Evolutionary conservation across 2,888 invertebrate species (phyloP).

Genomic region (Philereme transversata): DNA sequence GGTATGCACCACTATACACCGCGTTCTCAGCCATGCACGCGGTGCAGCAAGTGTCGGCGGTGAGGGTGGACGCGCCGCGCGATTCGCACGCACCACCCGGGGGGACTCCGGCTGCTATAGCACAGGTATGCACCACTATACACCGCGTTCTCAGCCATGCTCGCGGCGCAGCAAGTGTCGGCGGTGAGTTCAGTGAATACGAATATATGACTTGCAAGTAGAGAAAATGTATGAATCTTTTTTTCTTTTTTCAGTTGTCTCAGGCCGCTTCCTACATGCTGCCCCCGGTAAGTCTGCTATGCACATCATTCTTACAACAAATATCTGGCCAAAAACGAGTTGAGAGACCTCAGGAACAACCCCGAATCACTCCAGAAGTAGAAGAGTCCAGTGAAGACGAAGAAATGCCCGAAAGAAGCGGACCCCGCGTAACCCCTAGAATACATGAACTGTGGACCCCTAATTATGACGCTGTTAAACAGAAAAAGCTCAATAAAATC

Average conservation of each 20-base stretch:
- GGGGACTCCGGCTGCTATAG: too few relatives aligned
- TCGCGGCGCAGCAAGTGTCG: conserved; percentile 10
- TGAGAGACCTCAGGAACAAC: conserved; percentile 46
- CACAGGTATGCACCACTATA: too few relatives aligned
- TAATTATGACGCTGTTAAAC: conserved; percentile 73
- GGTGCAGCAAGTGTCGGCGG: too few relatives aligned
- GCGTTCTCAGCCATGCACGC: too few relatives aligned
- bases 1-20: too few relatives aligned
- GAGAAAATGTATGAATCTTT: neutral
- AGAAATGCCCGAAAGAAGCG: conserved; percentile 42
- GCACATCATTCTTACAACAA: conserved; percentile 70
- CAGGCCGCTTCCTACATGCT: conserved; percentile 75
- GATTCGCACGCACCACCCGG: too few relatives aligned
- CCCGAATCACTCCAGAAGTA: conserved; percentile 47
- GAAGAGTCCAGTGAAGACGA: conserved; percentile 67
- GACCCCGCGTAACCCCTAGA: conserved; percentile 47
- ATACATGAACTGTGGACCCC: conserved; percentile 67
- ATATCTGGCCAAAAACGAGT: conserved; percentile 61
- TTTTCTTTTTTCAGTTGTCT: conserved; percentile 61
- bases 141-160: too few relatives aligned
- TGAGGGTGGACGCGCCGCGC: too few relatives aligned
- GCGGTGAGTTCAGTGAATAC: too few relatives aligned
- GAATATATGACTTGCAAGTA: too few relatives aligned
- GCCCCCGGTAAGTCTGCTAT: conserved; percentile 70
- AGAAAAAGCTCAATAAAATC: conserved; percentile 72